Evolutionary conservation across 2,888 invertebrate species (phyloP).

Genomic region (Chloromyia formosa): DNA sequence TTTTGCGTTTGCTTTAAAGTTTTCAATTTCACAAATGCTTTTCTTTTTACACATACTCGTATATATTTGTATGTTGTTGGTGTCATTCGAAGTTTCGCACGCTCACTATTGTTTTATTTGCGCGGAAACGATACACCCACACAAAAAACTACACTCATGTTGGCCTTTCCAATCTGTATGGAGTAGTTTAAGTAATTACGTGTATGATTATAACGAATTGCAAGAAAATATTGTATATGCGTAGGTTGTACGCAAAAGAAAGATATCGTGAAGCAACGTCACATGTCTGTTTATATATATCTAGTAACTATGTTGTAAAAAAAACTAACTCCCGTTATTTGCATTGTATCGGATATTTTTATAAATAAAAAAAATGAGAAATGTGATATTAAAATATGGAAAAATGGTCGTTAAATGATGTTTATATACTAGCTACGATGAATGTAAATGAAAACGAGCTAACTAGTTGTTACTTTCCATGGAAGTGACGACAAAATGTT

Average conservation of each 20-base stretch:
- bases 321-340: conserved; percentile 3
- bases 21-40: not conserved
- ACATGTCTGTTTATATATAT: conserved; percentile 7
- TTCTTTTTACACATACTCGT: no score
- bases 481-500: not conserved
- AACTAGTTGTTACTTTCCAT: not conserved
- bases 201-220: not conserved
- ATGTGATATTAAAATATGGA: conserved; percentile 3
- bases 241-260: not conserved
- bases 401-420: not conserved
- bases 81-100: not conserved
- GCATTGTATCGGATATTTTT: conserved; percentile 7
- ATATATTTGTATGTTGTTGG: not conserved
- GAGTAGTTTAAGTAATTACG: not conserved
- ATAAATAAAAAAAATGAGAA: conserved; percentile 3
- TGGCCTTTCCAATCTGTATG: conserved; percentile 3
- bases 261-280: not conserved
- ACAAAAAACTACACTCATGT: not conserved
- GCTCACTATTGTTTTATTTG: not conserved
- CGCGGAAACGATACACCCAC: not conserved
- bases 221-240: not conserved
- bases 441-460: conserved; percentile 6
- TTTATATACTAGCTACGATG: not conserved
- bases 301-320: not conserved
- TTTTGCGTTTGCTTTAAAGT: not conserved